phyloP scores from a whole-genome alignment of 30 jellyfish, hydroid and myxozoan genomes.

The Pelagia noctiluca region DNA sequence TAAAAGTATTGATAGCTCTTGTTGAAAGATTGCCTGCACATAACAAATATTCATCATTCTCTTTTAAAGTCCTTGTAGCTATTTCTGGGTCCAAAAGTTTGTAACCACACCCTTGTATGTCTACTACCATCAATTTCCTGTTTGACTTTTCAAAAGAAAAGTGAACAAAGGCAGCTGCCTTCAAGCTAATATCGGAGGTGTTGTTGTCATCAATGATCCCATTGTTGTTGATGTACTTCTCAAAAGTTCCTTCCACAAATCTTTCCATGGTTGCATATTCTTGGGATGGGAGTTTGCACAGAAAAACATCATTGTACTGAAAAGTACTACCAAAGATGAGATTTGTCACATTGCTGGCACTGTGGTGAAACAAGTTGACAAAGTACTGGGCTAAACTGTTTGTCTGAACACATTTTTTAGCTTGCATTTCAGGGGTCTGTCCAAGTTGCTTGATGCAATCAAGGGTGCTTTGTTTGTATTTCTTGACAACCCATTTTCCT shows the following conservation, averaged over 20 bases:
- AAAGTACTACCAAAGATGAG: slow-evolving; percentile 34
- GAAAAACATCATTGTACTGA: slow-evolving; percentile 13
- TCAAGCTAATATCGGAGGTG: neutral
- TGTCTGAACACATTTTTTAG: no score
- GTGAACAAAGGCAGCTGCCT: slow-evolving; percentile 44
- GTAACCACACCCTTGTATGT: slow-evolving; percentile 56
- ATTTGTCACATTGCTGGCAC: slow-evolving; percentile 25
- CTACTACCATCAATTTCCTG: slow-evolving; percentile 34
- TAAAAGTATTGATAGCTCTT: slow-evolving; percentile 7
- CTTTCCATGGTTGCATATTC: slow-evolving; percentile 36
- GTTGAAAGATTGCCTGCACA: slow-evolving; percentile 31
- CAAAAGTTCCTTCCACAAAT: slow-evolving; percentile 39
- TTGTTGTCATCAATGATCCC: slow-evolving; percentile 21
- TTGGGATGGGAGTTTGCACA: slow-evolving; percentile 21
- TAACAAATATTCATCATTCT: slow-evolving; percentile 22
- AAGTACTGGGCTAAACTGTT: no score
- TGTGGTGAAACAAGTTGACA: neutral
- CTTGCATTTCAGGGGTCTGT: no score
- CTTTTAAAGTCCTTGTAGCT: slow-evolving; percentile 16
- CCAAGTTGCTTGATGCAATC: slow-evolving; percentile 2
- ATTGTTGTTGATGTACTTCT: slow-evolving; percentile 36
- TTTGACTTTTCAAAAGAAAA: slow-evolving; percentile 20
- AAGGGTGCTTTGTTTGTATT: no score
- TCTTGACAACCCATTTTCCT: no score
- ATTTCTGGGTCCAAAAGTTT: slow-evolving; percentile 51